phyloP scores from a whole-genome alignment of 2,113 vertebrate species.

The Brevimyrus niger region DNA sequence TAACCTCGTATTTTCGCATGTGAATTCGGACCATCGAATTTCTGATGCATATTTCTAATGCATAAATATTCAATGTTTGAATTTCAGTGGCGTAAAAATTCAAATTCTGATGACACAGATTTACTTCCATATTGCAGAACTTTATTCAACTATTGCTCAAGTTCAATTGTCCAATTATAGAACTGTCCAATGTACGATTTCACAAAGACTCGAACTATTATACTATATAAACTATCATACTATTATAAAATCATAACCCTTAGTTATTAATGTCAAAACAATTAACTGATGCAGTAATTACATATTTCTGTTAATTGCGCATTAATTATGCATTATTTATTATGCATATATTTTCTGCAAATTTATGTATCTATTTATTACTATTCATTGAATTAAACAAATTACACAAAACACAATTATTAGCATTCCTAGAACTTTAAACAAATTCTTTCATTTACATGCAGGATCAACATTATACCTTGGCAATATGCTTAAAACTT shows the following conservation, averaged over 20 bases:
- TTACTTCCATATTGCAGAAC: no score
- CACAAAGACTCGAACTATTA: no score
- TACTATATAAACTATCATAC: no score
- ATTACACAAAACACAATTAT: not conserved
- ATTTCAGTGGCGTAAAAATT: no score
- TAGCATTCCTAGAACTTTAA: not conserved
- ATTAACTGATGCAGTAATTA: not conserved
- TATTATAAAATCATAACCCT: not conserved
- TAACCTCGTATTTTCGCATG: no score
- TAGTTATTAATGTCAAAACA: not conserved
- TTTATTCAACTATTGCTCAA: no score
- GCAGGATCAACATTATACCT: not conserved
- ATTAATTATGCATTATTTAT: not conserved
- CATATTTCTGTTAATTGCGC: not conserved
- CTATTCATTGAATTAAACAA: not conserved
- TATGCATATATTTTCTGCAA: not conserved
- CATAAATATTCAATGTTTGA: no score
- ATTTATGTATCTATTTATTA: not conserved
- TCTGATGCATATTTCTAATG: no score
- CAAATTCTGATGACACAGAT: no score
- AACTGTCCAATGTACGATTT: no score
- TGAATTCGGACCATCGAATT: no score
- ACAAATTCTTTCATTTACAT: not conserved
- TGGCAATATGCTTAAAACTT: conserved; percentile 38
- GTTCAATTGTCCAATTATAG: no score